Evolutionary conservation across 2,797 vertebrate species (phyloP).

Genomic region (Sphenopsis melanotis): DNA sequence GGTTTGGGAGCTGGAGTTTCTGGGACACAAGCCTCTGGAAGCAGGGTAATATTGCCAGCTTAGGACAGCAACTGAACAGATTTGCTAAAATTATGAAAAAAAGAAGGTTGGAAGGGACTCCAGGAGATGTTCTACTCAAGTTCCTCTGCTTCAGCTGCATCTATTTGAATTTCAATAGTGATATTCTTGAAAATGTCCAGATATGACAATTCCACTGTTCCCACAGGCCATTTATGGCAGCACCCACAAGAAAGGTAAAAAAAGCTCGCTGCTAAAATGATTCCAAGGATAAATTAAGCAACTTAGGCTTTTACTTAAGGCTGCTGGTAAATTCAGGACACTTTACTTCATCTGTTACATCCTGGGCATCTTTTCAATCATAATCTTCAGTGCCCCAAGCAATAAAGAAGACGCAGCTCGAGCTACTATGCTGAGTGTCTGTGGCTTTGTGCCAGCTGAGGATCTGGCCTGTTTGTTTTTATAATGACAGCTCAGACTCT

Average conservation of each 20-base stretch:
- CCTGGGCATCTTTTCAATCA: neutral
- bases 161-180: neutral
- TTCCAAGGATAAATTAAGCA: conserved; percentile 1
- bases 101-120: neutral
- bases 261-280: neutral
- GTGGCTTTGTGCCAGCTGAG: neutral
- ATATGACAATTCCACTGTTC: neutral
- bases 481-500: neutral
- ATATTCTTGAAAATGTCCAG: neutral
- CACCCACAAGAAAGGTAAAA: conserved; percentile 8
- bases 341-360: neutral
- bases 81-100: neutral
- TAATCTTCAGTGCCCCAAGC: neutral
- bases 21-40: neutral
- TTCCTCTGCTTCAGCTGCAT: neutral
- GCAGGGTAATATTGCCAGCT: neutral
- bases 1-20: neutral
- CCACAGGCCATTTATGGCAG: neutral
- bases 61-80: neutral
- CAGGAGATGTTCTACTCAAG: neutral
- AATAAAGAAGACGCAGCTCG: neutral
- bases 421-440: neutral
- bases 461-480: neutral
- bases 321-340: neutral
- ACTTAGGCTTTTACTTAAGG: neutral